phyloP scores from a whole-genome alignment of 2,797 vertebrate genomes.

The Lepidocolaptes lacrymiger region DNA sequence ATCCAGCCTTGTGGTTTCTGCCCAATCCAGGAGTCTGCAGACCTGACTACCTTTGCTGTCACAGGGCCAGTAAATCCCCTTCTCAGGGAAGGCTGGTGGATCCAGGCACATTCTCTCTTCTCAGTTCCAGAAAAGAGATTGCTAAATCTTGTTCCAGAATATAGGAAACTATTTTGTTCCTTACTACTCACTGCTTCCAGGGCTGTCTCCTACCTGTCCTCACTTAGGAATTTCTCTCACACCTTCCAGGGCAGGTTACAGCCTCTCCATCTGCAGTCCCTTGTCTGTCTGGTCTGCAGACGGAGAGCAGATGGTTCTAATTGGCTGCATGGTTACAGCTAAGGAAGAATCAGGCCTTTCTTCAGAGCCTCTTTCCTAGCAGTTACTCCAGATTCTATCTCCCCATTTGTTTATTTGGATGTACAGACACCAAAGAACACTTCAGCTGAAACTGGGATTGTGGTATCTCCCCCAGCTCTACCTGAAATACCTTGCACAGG shows the following conservation, averaged over 20 bases:
- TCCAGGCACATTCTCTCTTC: neutral
- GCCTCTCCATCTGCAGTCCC: slow-evolving; percentile 57
- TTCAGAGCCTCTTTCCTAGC: neutral
- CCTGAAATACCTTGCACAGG: neutral
- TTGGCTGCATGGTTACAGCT: slow-evolving; percentile 15
- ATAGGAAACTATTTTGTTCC: neutral
- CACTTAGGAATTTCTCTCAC: slow-evolving; percentile 11
- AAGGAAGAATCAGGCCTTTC: slow-evolving; percentile 9
- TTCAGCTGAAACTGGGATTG: neutral
- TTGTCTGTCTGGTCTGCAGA: slow-evolving; percentile 15
- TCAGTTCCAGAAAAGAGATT: neutral
- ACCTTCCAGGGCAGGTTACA: slow-evolving; percentile 42
- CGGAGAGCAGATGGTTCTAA: slow-evolving; percentile 43
- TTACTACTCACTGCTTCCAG: neutral
- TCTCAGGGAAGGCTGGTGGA: neutral
- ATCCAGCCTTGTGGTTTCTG: neutral
- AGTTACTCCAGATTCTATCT: neutral
- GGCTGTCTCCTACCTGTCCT: slow-evolving; percentile 48
- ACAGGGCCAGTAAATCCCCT: neutral
- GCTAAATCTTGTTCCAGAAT: neutral
- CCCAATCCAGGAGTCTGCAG: neutral
- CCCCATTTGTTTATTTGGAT: neutral
- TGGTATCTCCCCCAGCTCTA: neutral
- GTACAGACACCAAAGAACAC: neutral
- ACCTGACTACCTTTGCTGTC: neutral